A percentile compares a stretch with the other conserved stretches of the same genome.
Conservation (phyloP, 1,140 invertebrate genomes). For the Mercenaria mercenaria region DNA sequence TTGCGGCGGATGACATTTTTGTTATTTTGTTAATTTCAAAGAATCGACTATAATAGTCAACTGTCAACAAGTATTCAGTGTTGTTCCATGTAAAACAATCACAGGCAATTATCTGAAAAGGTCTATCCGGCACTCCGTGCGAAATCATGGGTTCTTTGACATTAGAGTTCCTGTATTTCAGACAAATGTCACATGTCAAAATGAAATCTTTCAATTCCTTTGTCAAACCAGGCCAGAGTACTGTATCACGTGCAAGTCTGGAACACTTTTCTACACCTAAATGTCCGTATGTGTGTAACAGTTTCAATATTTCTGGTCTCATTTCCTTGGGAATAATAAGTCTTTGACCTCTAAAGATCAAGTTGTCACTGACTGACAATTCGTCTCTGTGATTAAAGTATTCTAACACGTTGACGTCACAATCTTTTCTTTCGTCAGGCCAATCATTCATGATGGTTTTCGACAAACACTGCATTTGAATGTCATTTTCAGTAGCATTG, state of each 20-base stretch:
- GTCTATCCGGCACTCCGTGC: not conserved
- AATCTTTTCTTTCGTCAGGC: slow-evolving; percentile 33
- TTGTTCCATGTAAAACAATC: slow-evolving; percentile 65
- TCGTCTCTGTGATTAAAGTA: slow-evolving; percentile 69
- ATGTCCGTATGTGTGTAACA: not conserved
- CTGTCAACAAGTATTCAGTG: slow-evolving; percentile 62
- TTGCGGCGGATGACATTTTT: slow-evolving; percentile 27
- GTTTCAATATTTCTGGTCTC: not conserved
- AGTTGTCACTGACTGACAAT: slow-evolving; percentile 58
- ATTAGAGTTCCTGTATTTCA: not conserved
- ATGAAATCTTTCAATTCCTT: not conserved
- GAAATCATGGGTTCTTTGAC: not conserved
- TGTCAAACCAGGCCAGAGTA: not conserved
- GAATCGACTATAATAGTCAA: slow-evolving; percentile 68
- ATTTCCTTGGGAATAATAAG: not conserved
- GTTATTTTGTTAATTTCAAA: slow-evolving; percentile 49
- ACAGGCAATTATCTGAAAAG: not conserved
- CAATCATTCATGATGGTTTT: slow-evolving; percentile 54
- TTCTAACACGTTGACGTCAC: not conserved
- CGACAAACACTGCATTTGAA: slow-evolving; percentile 11
- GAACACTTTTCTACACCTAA: not conserved
- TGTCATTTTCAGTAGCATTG: not conserved
- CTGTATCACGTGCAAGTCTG: not conserved
- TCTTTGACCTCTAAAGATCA: slow-evolving; percentile 36
- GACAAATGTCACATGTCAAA: not conserved